A percentile compares a stretch with the other conserved stretches of the same genome.
Evolutionary conservation across 1,140 invertebrate genomes (phyloP).

Genomic region (Lanistes nyassanus): DNA sequence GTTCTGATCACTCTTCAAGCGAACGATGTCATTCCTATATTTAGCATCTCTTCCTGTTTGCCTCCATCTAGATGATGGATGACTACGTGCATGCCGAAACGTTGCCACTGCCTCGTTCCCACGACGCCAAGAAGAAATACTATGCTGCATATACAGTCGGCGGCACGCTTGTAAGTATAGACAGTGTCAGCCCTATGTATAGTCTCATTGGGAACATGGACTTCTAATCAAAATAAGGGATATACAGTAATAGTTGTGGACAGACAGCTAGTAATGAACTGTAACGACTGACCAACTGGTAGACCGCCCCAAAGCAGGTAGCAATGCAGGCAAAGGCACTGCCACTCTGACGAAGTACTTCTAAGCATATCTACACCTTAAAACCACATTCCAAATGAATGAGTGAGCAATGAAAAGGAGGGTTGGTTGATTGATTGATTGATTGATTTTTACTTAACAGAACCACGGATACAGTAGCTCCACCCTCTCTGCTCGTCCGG

Average conservation of each 20-base stretch:
- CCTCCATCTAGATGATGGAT: constrained; percentile 32
- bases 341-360: background rate
- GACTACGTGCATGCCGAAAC: constrained; percentile 32
- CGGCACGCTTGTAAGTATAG: constrained; percentile 10
- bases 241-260: background rate
- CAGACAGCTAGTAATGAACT: background rate
- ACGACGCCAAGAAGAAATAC: constrained; percentile 28
- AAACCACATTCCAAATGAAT: too few species aligned
- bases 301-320: background rate
- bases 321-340: too few species aligned
- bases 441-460: background rate
- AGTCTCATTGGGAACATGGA: background rate
- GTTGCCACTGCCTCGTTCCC: constrained; percentile 27
- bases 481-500: constrained; percentile 17
- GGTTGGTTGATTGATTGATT: too few species aligned
- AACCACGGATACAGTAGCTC: constrained; percentile 28
- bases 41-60: background rate
- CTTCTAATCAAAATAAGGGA: background rate
- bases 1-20: too few species aligned
- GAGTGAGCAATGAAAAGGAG: too few species aligned
- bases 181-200: background rate
- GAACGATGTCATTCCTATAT: too few species aligned
- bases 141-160: constrained; percentile 18
- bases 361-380: background rate
- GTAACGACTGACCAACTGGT: background rate